These are phyloP conservation scores for Nymphicus hollandicus DNA, from an alignment of 2,113 vertebrate genomes.

Conservation along the genomic window DNA sequence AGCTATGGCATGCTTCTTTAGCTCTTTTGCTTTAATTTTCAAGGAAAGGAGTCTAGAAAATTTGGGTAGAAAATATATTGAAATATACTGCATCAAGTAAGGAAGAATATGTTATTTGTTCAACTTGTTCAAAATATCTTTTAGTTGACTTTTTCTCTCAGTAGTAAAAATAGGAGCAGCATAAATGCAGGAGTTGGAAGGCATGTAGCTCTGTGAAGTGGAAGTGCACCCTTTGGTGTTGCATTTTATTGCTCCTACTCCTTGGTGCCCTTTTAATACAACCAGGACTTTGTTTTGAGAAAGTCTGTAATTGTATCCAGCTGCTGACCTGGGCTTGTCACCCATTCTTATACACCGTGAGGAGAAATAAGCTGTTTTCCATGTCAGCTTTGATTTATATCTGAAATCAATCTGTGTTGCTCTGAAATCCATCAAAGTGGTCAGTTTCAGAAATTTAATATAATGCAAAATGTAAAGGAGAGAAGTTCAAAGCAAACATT, in stretches of 20 bases:
- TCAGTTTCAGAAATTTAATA: slow-evolving; percentile 35
- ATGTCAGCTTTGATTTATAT: slow-evolving; percentile 13
- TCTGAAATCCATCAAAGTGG: slow-evolving; percentile 19
- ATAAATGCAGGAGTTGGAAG: background rate
- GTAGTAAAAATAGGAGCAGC: background rate
- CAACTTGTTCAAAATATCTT: background rate
- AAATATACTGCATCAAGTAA: background rate
- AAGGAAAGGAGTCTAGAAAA: background rate
- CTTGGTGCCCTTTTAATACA: background rate
- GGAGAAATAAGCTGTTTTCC: slow-evolving; percentile 13
- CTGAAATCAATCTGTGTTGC: slow-evolving; percentile 14
- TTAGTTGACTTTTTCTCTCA: background rate
- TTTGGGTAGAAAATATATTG: background rate
- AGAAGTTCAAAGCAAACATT: background rate
- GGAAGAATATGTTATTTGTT: background rate
- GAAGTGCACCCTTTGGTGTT: background rate
- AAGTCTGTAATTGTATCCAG: slow-evolving; percentile 32
- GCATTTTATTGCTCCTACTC: background rate
- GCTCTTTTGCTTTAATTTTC: background rate
- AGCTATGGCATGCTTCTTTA: background rate
- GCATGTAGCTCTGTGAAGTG: background rate
- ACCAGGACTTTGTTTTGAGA: background rate
- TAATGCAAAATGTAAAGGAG: background rate
- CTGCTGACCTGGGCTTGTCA: slow-evolving; percentile 5
- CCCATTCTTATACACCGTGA: background rate